Evolutionary conservation across 2,113 vertebrate genomes (phyloP).

Genomic region (Nothobranchius kuhntae): DNA sequence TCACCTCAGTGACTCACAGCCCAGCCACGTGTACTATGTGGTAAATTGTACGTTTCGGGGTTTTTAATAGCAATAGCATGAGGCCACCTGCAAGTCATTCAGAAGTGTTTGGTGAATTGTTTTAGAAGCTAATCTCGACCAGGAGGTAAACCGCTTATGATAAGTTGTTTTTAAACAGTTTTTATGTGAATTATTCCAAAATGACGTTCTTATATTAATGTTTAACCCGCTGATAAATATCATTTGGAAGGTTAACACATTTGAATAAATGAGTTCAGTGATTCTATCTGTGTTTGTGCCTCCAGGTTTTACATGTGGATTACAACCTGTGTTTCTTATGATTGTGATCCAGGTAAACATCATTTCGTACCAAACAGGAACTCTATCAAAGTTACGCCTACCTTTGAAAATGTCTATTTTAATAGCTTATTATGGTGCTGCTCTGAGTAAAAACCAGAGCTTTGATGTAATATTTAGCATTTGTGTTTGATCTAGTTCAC

Average conservation of each 20-base stretch:
- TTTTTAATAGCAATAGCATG: not conserved
- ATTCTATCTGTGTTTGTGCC: no score
- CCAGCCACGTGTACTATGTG: constrained; percentile 6
- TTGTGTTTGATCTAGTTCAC: not conserved
- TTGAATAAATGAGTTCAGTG: not conserved
- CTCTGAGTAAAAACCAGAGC: no score
- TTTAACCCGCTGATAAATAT: no score
- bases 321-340: no score
- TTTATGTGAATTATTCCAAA: not conserved
- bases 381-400: no score
- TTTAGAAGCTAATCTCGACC: not conserved
- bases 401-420: no score
- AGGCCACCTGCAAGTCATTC: constrained; percentile 1
- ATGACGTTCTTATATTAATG: not conserved
- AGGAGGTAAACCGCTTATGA: not conserved
- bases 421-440: no score
- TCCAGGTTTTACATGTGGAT: no score
- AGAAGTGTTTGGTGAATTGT: not conserved
- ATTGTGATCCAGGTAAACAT: no score
- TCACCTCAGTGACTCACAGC: constrained; percentile 9
- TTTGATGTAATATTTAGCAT: no score
- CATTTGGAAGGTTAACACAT: not conserved
- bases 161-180: no score
- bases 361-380: no score
- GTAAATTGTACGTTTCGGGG: constrained; percentile 3